These are phyloP conservation scores for Macropus fuliginosus DNA, from an alignment of 2,797 vertebrate species.

Conservation along the genomic window DNA sequence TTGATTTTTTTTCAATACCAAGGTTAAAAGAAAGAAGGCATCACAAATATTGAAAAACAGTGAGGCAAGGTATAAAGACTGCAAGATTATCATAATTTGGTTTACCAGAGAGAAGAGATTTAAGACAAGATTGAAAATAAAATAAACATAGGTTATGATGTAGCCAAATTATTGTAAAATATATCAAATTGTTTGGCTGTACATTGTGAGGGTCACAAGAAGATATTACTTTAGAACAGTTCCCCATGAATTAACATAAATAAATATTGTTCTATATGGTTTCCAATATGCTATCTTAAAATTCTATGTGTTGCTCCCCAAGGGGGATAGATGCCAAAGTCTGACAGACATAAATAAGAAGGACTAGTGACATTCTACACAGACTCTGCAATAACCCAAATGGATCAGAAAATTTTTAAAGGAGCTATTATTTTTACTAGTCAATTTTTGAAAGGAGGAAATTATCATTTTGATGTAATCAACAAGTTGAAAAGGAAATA, in stretches of 20 bases:
- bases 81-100: conserved; percentile 78
- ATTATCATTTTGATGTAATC: conserved; percentile 16
- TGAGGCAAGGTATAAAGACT: conserved; percentile 66
- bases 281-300: conserved; percentile 79
- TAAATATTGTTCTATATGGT: conserved; percentile 71
- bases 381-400: conserved; percentile 57
- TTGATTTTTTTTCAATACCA: conserved; percentile 67
- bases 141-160: conserved; percentile 81
- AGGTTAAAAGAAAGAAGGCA: conserved; percentile 76
- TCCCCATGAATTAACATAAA: conserved; percentile 82
- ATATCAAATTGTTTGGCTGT: conserved; percentile 74
- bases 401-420: not conserved
- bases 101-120: conserved; percentile 77
- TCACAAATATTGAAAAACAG: conserved; percentile 77
- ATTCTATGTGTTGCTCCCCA: conserved; percentile 55
- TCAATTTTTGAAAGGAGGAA: not conserved
- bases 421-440: not conserved
- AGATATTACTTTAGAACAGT: conserved; percentile 83
- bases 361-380: conserved; percentile 53
- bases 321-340: conserved; percentile 69
- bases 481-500: conserved; percentile 40
- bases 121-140: conserved; percentile 83
- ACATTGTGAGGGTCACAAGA: conserved; percentile 76
- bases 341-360: conserved; percentile 82
- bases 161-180: conserved; percentile 75